phyloP scores from a whole-genome alignment of 2,113 vertebrate species.

The Stomatorhinus ivindoensis region DNA sequence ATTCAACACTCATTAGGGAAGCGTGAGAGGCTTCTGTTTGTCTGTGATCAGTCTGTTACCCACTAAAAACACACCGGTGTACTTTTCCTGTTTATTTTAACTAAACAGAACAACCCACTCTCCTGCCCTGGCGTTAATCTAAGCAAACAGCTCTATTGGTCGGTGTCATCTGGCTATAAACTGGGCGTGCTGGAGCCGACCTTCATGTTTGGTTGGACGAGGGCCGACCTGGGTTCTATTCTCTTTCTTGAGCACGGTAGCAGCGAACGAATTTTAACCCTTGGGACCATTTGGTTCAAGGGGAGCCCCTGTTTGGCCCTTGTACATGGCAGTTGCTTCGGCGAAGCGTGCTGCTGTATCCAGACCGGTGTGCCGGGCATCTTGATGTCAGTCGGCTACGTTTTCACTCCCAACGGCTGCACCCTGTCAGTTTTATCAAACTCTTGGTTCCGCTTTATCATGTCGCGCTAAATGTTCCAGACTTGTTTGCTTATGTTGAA shows the following conservation, averaged over 20 bases:
- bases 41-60: not conserved
- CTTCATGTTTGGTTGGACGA: not conserved
- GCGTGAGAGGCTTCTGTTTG: not conserved
- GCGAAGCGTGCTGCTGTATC: not conserved
- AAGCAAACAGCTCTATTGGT: not conserved
- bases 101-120: not conserved
- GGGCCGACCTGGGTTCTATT: not conserved
- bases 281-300: not conserved
- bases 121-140: not conserved
- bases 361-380: not conserved
- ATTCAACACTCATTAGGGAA: not conserved
- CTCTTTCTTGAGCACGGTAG: not conserved
- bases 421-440: not conserved
- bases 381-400: not conserved
- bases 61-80: not conserved
- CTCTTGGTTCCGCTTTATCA: not conserved
- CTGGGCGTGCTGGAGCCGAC: not conserved
- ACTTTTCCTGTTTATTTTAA: not conserved
- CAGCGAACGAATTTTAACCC: not conserved
- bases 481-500: not conserved
- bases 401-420: not conserved
- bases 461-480: not conserved
- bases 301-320: not conserved
- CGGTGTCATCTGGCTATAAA: not conserved
- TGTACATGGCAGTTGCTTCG: not conserved